Evolutionary conservation across 2,113 vertebrate genomes (phyloP), one percentile per base, ranked within the genome.

Genomic region (Chaenogobius annularis): DNA sequence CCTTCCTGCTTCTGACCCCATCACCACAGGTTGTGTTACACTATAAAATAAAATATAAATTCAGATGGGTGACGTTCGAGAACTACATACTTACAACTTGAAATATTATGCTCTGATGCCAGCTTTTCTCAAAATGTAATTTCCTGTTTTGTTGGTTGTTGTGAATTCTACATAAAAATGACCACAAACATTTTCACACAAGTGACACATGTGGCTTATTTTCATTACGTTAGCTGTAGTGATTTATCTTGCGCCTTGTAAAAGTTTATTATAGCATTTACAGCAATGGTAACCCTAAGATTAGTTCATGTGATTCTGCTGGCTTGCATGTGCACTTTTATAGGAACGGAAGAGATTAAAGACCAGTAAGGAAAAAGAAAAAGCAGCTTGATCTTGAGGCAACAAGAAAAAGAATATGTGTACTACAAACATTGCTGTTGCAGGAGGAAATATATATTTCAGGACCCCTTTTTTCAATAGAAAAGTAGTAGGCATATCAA

Each of bases 21-120:
- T 89, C 87, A 71, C 92, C 94, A 65, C 94, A 94, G 12, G 94
- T 92, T 7, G 77, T 22, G 0, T 89, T 95, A 74, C 97, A 99
- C 97, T 97, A 65, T 7, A 35, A 48, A 63, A 10, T 17, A 47
- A 37, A 40, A 64, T 15, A 44, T 48, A 11, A 47, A 26, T 13
- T 17, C 1, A 47, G 40, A 43, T 7, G 19, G 19, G 22, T 77
- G 46, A 59, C 10, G 43, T 52, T 66, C 74, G 82, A 82, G 77
- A 84, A 78, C 84, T 81, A 81, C 68, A 88, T n/a, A 77, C 85
- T 79, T 90, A 87, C 78, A 72, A 44, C 83, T 77, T 81, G 61
- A 59, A 76, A 65, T 47, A 47, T 4, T 65, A 71, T 48, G 31
- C 44, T 61, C 1, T 5, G 48, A 83, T 43, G 46, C 62, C 70